A percentile compares a stretch with the other conserved stretches of the same genome.
phyloP scores from a whole-genome alignment of 2,113 vertebrate genomes.

The Macrotis lagotis region DNA sequence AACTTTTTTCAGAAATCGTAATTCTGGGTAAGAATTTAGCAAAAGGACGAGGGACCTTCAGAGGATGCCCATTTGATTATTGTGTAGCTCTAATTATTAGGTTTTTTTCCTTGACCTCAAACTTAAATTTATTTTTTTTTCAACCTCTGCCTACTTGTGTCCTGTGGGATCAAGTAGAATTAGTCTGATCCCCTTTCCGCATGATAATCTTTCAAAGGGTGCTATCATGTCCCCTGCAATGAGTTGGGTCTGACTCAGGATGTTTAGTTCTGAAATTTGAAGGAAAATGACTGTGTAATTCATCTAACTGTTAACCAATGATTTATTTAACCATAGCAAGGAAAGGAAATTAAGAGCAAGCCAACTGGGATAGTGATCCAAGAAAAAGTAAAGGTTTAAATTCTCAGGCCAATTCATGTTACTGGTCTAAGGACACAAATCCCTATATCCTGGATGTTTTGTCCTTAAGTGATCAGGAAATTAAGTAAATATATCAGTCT shows the following conservation, averaged over 20 bases:
- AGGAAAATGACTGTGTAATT: background rate
- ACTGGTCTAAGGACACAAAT: background rate
- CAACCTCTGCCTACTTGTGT: background rate
- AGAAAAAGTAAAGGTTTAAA: background rate
- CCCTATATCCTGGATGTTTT: background rate
- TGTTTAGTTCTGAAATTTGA: background rate
- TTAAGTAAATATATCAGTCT: background rate
- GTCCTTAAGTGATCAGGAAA: background rate
- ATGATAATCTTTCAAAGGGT: background rate
- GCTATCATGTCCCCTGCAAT: background rate
- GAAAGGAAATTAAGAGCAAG: background rate
- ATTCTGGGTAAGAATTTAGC: background rate
- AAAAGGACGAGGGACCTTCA: background rate
- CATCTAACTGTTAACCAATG: background rate
- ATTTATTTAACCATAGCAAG: background rate
- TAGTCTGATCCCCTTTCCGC: background rate
- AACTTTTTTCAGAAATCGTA: background rate
- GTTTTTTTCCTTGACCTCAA: background rate
- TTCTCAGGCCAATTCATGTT: background rate
- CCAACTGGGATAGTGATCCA: background rate
- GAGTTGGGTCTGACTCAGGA: background rate
- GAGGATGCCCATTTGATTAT: background rate
- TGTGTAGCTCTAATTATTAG: background rate
- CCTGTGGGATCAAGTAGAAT: background rate
- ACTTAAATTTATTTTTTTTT: background rate